These are phyloP conservation scores for Rhynchotus rufescens DNA, from an alignment of 2,797 vertebrate genomes.

Conservation along the genomic window DNA sequence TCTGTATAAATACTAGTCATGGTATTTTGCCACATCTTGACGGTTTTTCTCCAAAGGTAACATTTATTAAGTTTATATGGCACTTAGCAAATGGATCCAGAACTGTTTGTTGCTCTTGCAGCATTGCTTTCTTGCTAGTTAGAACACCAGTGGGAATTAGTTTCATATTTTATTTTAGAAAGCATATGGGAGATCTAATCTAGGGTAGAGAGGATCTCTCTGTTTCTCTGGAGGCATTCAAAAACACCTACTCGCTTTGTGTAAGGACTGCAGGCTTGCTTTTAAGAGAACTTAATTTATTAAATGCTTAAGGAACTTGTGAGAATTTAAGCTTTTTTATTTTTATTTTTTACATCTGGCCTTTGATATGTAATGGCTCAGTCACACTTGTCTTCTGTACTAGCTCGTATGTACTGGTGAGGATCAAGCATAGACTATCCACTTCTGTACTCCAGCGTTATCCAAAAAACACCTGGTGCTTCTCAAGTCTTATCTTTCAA, in stretches of 20 bases:
- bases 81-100: not conserved
- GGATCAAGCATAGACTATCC: conserved; percentile 53
- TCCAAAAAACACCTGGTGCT: conserved; percentile 50
- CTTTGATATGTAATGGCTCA: conserved; percentile 50
- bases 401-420: conserved; percentile 61
- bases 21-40: not conserved
- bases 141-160: not conserved
- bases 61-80: not conserved
- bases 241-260: not conserved
- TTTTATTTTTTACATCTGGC: conserved; percentile 9
- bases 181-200: not conserved
- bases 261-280: not conserved
- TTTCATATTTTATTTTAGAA: not conserved
- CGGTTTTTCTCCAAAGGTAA: not conserved
- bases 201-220: not conserved
- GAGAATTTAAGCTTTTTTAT: not conserved
- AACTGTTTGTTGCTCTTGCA: not conserved
- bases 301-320: conserved; percentile 24
- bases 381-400: conserved; percentile 67
- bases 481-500: conserved; percentile 66
- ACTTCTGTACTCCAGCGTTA: conserved; percentile 64
- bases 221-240: not conserved
- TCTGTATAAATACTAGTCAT: not conserved
- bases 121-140: not conserved
- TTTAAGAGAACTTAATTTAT: not conserved